phyloP scores from a whole-genome alignment of 2,113 vertebrate genomes.

The Mixornis gularis region DNA sequence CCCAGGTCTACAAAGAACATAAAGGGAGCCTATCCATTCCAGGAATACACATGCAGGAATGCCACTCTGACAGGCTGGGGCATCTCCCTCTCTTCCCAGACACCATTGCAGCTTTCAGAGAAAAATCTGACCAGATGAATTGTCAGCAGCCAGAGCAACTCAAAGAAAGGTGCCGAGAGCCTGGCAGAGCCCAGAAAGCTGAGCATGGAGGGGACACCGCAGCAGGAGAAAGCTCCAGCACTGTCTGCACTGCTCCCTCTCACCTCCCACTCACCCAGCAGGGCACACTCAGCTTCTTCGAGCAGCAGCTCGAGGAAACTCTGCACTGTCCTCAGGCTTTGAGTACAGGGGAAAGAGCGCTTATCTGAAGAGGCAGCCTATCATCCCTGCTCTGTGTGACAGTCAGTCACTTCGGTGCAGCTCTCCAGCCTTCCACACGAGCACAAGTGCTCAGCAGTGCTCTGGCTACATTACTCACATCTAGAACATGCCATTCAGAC shows the following conservation, averaged over 20 bases:
- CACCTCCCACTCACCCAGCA: neutral
- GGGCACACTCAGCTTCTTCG: neutral
- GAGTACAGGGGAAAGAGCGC: neutral
- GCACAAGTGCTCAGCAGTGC: neutral
- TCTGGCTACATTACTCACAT: neutral
- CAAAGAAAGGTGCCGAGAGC: neutral
- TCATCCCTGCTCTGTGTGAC: neutral
- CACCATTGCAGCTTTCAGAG: neutral
- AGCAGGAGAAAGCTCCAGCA: neutral
- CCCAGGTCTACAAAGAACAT: neutral
- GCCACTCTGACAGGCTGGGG: neutral
- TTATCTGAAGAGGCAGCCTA: neutral
- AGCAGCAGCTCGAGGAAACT: neutral
- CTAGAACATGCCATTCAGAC: neutral
- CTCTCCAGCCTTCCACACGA: neutral
- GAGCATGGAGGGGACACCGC: rapidly evolving
- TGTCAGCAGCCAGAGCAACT: neutral
- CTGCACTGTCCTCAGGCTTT: neutral
- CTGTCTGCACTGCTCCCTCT: neutral
- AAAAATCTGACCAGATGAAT: neutral
- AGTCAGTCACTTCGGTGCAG: neutral
- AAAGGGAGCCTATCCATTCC: neutral
- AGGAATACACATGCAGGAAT: neutral
- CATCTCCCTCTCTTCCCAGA: neutral
- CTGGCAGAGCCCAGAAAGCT: neutral